Conservation (phyloP, 1,140 invertebrate species). For the Sinella curviseta region DNA sequence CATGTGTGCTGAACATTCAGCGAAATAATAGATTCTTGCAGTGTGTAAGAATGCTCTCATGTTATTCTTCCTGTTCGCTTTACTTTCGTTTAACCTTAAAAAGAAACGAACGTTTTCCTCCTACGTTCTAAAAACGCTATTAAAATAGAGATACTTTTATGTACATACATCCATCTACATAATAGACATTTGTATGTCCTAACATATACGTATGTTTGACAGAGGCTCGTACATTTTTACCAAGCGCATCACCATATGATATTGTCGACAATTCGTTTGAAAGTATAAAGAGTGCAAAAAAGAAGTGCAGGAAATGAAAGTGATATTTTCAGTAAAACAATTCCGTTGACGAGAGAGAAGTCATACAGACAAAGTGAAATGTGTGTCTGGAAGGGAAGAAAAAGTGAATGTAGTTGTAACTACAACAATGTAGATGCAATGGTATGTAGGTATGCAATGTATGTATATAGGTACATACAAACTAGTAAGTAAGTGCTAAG, state of each 20-base stretch:
- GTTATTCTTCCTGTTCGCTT: neutral
- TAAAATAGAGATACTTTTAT: neutral
- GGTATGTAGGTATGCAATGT: no score
- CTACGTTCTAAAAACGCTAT: neutral
- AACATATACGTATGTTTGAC: neutral
- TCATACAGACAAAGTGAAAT: neutral
- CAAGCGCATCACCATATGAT: neutral
- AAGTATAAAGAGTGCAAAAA: constrained; percentile 16
- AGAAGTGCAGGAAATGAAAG: constrained; percentile 42
- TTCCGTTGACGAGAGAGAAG: constrained; percentile 30
- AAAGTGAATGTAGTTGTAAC: neutral
- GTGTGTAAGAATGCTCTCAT: no score
- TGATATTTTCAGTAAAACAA: constrained; percentile 48
- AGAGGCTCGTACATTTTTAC: neutral
- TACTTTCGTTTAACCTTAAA: neutral
- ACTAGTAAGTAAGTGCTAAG: neutral
- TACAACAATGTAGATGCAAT: no score
- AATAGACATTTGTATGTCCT: neutral
- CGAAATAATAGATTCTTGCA: neutral
- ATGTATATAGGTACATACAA: neutral
- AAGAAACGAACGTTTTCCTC: no score
- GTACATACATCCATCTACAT: neutral
- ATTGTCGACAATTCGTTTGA: neutral
- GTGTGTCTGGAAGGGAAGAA: constrained; percentile 33
- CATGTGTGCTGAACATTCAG: neutral